Conservation (phyloP, 2,797 vertebrate species). For the Echiichthys vipera region DNA sequence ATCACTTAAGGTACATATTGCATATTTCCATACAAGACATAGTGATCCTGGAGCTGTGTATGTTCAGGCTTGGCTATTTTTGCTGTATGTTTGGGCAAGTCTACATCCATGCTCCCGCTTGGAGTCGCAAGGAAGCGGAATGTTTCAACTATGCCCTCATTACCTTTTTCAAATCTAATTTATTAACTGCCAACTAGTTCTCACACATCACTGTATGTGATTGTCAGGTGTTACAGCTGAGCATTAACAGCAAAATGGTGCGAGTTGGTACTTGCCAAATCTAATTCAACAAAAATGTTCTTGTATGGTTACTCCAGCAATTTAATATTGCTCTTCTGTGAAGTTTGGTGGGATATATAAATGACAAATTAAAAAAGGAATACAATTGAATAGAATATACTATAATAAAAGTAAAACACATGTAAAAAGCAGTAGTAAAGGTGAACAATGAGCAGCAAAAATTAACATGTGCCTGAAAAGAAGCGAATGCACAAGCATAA, state of each 20-base stretch:
- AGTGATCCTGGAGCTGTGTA: background rate
- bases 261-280: background rate
- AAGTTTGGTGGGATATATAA: background rate
- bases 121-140: background rate
- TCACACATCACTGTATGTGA: background rate
- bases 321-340: background rate
- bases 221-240: background rate
- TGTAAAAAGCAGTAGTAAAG: too few relatives aligned
- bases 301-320: background rate
- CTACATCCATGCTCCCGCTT: background rate
- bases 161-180: background rate
- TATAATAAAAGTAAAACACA: too few relatives aligned
- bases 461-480: too few relatives aligned
- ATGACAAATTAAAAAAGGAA: background rate
- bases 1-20: background rate
- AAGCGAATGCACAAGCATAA: too few relatives aligned
- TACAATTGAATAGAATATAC: too few relatives aligned
- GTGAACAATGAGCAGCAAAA: too few relatives aligned
- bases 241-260: background rate
- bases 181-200: background rate
- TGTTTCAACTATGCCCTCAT: background rate
- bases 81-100: background rate
- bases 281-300: background rate
- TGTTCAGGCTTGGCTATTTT: background rate
- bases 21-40: background rate